Percentiles rank a stretch among this genome's conserved stretches.
Conservation (phyloP, 2,888 invertebrate genomes). For the Tortrix viridana region DNA sequence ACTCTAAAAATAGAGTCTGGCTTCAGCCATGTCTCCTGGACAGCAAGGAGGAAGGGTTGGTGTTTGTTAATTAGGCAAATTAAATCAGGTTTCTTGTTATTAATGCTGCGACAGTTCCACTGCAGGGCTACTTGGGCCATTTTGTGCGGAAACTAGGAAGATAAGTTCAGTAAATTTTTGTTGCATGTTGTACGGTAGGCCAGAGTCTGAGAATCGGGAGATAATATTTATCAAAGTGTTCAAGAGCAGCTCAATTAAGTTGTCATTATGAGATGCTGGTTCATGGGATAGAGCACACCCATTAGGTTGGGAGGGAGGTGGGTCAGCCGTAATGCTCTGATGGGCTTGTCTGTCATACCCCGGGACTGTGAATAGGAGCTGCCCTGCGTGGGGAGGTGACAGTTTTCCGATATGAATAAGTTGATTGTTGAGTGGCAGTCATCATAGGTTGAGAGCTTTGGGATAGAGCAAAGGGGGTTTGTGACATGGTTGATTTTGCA, state of each 20-base stretch:
- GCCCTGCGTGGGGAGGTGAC: background rate
- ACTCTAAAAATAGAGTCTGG: no score
- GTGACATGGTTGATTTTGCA: background rate
- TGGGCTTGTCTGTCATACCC: background rate
- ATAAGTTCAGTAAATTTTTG: no score
- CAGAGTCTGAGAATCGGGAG: no score
- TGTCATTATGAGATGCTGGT: slow-evolving; percentile 1
- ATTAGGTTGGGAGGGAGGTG: background rate
- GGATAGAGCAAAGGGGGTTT: background rate
- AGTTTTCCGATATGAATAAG: background rate
- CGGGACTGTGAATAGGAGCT: background rate
- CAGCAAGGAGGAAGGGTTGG: background rate
- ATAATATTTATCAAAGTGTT: background rate
- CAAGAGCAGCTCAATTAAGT: background rate
- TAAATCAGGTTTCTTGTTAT: slow-evolving; percentile 12
- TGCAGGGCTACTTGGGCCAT: background rate
- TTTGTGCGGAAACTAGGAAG: no score
- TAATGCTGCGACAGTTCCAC: slow-evolving; percentile 13
- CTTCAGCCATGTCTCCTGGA: no score
- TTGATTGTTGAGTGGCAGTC: background rate
- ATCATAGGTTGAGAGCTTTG: background rate
- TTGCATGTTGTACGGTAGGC: no score
- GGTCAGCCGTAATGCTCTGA: background rate
- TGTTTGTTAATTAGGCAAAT: slow-evolving; percentile 16
- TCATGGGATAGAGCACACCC: background rate